Evolutionary conservation across 2,888 invertebrate species (phyloP).

Genomic region (Itoplectis maculator): DNA sequence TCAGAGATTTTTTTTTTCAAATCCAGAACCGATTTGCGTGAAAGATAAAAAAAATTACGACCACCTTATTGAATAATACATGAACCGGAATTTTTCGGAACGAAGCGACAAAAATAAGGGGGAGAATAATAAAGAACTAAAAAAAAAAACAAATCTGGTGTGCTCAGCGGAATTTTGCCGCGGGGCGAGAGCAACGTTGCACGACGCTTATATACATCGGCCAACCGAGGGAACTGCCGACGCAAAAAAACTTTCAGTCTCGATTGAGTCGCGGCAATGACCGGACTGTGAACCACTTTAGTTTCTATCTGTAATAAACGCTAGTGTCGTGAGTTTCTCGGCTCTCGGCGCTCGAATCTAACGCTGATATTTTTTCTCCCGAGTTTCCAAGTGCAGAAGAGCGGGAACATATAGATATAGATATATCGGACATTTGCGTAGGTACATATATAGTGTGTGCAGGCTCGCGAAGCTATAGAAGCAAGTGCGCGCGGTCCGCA

Average conservation of each 20-base stretch:
- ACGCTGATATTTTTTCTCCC: not conserved
- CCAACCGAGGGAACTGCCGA: not conserved
- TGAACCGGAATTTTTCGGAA: too few species aligned
- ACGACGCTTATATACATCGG: not conserved
- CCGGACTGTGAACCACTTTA: not conserved
- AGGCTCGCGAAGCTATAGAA: constrained; percentile 15
- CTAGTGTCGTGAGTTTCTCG: not conserved
- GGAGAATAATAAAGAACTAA: too few species aligned
- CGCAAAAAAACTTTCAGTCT: not conserved
- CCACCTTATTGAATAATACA: too few species aligned
- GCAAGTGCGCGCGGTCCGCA: constrained; percentile 8
- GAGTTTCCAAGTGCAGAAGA: not conserved
- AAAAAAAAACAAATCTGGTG: too few species aligned
- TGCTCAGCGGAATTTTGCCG: not conserved
- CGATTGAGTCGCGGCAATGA: not conserved
- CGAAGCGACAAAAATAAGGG: too few species aligned
- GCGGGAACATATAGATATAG: not conserved
- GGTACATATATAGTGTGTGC: not conserved
- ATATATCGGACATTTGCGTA: too few species aligned
- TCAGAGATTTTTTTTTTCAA: too few species aligned
- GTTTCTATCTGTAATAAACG: not conserved
- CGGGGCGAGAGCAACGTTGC: not conserved
- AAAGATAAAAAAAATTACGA: too few species aligned
- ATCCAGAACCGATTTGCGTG: too few species aligned
- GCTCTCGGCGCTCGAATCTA: not conserved